Percentiles rank a stretch among this genome's conserved stretches.
Evolutionary conservation across 2,888 invertebrate species (phyloP).

Genomic region (Serrognathus titanus): DNA sequence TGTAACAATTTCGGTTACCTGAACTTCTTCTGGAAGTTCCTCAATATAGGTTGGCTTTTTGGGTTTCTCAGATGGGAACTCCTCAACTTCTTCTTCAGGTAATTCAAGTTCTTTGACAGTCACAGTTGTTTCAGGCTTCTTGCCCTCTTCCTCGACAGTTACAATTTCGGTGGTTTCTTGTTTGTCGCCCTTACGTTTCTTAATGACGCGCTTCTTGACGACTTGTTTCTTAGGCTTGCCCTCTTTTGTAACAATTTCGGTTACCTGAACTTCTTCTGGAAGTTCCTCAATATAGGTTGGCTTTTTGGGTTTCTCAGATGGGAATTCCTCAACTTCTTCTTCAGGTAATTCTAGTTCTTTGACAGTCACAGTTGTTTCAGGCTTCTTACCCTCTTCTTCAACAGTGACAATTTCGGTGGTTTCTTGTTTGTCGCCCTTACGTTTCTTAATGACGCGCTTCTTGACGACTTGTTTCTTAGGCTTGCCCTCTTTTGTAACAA

Average conservation of each 20-base stretch:
- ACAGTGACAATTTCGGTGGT: conserved; percentile 47
- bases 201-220: conserved; percentile 36
- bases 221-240: conserved; percentile 32
- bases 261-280: conserved; percentile 36
- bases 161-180: conserved; percentile 49
- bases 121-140: conserved; percentile 33
- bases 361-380: conserved; percentile 47
- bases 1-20: conserved; percentile 26
- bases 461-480: conserved; percentile 40
- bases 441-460: conserved; percentile 41
- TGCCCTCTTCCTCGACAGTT: conserved; percentile 19
- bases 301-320: not conserved
- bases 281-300: conserved; percentile 24
- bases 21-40: conserved; percentile 33
- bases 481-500: conserved; percentile 43
- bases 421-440: conserved; percentile 47
- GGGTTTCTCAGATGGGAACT: conserved; percentile 38
- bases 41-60: conserved; percentile 23
- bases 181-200: conserved; percentile 28
- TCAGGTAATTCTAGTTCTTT: conserved; percentile 24
- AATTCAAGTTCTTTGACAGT: conserved; percentile 30
- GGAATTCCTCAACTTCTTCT: not conserved
- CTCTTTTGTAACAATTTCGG: conserved; percentile 33
- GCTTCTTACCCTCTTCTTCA: conserved; percentile 45
- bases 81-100: conserved; percentile 29